Conservation (phyloP, 2,113 vertebrate genomes). For the Pachypanchax playfairii region DNA sequence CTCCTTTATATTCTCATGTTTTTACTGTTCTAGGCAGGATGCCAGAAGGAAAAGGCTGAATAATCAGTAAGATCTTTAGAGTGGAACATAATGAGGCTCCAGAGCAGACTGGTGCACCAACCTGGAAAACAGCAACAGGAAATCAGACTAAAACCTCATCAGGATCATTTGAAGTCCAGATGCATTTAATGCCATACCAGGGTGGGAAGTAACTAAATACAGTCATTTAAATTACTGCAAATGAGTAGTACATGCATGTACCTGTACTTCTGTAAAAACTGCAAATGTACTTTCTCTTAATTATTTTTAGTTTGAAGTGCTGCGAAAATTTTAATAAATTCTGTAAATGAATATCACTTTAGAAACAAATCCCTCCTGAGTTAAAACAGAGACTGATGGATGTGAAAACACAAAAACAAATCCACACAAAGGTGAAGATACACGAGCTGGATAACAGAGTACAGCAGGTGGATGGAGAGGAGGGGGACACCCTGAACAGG, state of each 20-base stretch:
- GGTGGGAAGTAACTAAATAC: neutral
- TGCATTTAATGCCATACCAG: conserved; percentile 8
- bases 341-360: no score
- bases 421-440: no score
- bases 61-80: conserved; percentile 27
- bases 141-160: conserved; percentile 36
- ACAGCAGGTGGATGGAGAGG: no score
- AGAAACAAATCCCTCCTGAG: no score
- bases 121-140: conserved; percentile 3
- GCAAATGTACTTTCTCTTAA: no score
- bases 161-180: conserved; percentile 1
- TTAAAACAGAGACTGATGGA: no score
- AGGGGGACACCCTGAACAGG: no score
- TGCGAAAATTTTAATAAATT: no score
- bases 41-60: conserved; percentile 40
- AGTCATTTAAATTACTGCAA: neutral
- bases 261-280: no score
- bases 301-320: neutral
- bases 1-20: conserved; percentile 35
- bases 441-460: no score
- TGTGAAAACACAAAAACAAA: no score
- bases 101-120: conserved; percentile 21
- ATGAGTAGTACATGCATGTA: neutral
- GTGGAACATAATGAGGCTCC: conserved; percentile 22
- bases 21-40: conserved; percentile 18